phyloP scores from a whole-genome alignment of 2,113 vertebrate genomes.

The Dascyllus trimaculatus region DNA sequence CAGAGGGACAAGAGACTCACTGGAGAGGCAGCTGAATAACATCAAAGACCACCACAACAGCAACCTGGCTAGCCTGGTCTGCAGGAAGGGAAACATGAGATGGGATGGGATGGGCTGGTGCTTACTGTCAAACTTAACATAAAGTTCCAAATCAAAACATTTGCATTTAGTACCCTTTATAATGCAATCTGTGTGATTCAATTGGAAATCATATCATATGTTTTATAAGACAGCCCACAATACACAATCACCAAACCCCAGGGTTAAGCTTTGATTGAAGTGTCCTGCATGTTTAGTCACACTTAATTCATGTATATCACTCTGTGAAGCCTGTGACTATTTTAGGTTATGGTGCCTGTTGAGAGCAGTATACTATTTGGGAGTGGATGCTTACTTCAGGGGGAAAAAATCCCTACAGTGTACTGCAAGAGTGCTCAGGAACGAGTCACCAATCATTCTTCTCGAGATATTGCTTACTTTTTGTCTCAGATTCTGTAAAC shows the following conservation, averaged over 20 bases:
- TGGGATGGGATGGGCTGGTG: too few relatives aligned
- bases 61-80: too few relatives aligned
- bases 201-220: too few relatives aligned
- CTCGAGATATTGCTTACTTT: background rate
- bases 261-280: slow-evolving; percentile 4
- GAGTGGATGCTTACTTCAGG: background rate
- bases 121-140: too few relatives aligned
- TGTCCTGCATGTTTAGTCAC: slow-evolving; percentile 19
- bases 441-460: background rate
- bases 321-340: slow-evolving; percentile 5
- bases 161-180: too few relatives aligned
- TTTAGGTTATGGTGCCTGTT: slow-evolving; percentile 24
- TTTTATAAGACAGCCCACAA: too few relatives aligned
- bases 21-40: too few relatives aligned
- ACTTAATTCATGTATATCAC: slow-evolving; percentile 24
- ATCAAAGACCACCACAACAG: too few relatives aligned
- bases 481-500: background rate
- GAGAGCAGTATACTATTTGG: background rate
- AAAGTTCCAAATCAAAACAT: too few relatives aligned
- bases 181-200: too few relatives aligned
- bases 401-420: background rate
- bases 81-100: too few relatives aligned
- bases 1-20: too few relatives aligned
- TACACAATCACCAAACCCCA: background rate
- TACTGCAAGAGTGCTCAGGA: background rate